phyloP scores from a whole-genome alignment of 2,888 invertebrate genomes.

The Mechanitis messenoides region DNA sequence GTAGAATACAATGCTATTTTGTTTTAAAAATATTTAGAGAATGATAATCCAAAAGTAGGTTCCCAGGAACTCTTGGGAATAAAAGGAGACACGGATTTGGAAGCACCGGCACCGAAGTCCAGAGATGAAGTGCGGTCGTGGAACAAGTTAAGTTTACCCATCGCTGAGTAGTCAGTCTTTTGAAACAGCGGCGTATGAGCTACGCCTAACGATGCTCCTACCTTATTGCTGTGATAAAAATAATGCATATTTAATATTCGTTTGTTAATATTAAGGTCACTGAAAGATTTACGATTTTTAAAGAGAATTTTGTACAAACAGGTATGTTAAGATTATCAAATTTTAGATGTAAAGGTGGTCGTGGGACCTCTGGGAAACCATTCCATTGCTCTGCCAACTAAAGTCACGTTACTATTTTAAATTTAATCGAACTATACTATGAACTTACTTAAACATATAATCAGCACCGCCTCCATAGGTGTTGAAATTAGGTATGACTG shows the following conservation, averaged over 20 bases:
- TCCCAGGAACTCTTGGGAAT: conserved; percentile 37
- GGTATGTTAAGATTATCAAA: too few relatives aligned
- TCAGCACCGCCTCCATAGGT: conserved; percentile 40
- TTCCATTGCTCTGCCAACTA: too few relatives aligned
- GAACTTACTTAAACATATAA: conserved; percentile 41
- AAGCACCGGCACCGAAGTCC: conserved; percentile 39
- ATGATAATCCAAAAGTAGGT: conserved; percentile 32
- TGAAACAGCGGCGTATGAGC: conserved; percentile 38
- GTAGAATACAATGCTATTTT: too few relatives aligned
- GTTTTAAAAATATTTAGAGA: conserved; percentile 28
- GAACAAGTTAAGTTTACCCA: conserved; percentile 42
- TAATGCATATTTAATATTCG: not conserved
- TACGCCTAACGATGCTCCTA: conserved; percentile 37
- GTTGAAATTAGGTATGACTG: conserved; percentile 36
- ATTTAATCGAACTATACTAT: not conserved
- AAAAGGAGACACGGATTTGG: conserved; percentile 36
- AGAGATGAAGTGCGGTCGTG: conserved; percentile 35
- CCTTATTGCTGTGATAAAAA: conserved; percentile 36
- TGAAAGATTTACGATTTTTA: too few relatives aligned
- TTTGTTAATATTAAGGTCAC: not conserved
- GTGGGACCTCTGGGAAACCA: too few relatives aligned
- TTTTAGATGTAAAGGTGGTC: too few relatives aligned
- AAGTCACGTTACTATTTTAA: not conserved
- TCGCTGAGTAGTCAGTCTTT: conserved; percentile 39
- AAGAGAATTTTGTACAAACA: too few relatives aligned